phyloP scores from a whole-genome alignment of 2,888 invertebrate genomes.

The Acanthococcus lagerstroemiae region DNA sequence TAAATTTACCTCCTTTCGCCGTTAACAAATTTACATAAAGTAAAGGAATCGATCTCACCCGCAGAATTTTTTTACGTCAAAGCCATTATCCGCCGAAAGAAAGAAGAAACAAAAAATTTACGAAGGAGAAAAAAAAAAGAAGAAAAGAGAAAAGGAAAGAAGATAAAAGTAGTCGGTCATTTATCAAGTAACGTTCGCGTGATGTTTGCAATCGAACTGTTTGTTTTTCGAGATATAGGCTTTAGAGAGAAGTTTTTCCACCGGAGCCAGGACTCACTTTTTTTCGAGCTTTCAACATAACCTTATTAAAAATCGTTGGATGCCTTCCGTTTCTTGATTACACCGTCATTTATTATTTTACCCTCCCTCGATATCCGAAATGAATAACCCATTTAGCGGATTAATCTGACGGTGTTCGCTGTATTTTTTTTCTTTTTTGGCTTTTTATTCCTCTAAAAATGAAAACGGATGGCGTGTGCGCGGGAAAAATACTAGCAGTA shows the following conservation, averaged over 20 bases:
- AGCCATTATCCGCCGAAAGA: conserved; percentile 4
- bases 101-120: not conserved
- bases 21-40: conserved; percentile 14
- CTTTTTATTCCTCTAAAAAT: not conserved
- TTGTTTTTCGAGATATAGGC: conserved; percentile 6
- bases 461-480: not conserved
- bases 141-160: not conserved
- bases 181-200: conserved; percentile 15
- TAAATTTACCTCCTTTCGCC: not conserved
- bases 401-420: conserved; percentile 9
- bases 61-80: not conserved
- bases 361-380: conserved; percentile 5
- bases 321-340: conserved; percentile 21
- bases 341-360: conserved; percentile 17
- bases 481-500: not conserved
- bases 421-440: not conserved
- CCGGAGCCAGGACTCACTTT: not conserved
- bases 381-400: conserved; percentile 17
- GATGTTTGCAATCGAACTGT: conserved; percentile 19
- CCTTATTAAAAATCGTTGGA: conserved; percentile 20
- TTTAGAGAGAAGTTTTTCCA: not conserved
- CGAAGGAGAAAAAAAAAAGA: not conserved
- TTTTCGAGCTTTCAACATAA: conserved; percentile 14
- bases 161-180: conserved; percentile 17
- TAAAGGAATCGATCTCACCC: conserved; percentile 9